Percentiles rank a stretch among this genome's conserved stretches.
Evolutionary conservation across 2,888 invertebrate species (phyloP).

Genomic region (Clusia tigrina): DNA sequence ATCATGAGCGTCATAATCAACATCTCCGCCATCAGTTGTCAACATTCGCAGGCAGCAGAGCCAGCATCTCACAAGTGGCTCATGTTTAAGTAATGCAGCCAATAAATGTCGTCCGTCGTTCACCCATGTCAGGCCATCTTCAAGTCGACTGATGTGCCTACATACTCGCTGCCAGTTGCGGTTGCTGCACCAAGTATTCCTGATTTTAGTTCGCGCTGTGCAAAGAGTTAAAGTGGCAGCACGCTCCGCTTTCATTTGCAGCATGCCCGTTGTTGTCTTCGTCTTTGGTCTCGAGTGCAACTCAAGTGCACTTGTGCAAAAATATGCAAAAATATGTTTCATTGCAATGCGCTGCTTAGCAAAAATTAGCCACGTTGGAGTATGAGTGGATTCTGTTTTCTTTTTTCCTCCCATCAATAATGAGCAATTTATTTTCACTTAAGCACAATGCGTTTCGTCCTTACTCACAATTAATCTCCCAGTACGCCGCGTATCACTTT

Average conservation of each 20-base stretch:
- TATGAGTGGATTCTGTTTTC: no score
- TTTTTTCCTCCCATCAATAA: no score
- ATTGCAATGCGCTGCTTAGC: no score
- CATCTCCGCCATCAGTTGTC: conserved; percentile 32
- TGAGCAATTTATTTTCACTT: not conserved
- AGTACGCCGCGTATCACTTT: not conserved
- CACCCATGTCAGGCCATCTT: no score
- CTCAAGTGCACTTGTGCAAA: conserved; percentile 6
- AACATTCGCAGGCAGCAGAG: not conserved
- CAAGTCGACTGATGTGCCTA: not conserved
- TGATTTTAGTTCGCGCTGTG: not conserved
- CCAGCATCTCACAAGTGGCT: conserved; percentile 3
- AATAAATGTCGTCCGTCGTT: conserved; percentile 9
- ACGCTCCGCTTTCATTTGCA: conserved; percentile 49
- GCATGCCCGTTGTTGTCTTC: not conserved
- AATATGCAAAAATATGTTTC: conserved; percentile 1
- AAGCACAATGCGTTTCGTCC: not conserved
- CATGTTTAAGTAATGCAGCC: conserved; percentile 11
- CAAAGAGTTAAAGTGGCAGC: conserved; percentile 55
- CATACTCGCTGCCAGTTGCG: not conserved
- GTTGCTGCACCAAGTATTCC: not conserved
- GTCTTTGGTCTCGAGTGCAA: conserved; percentile 2
- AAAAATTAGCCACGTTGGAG: no score
- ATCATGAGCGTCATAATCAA: conserved; percentile 13
- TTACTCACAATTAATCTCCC: not conserved